These are phyloP conservation scores for Cordilura impudica DNA, from an alignment of 2,888 invertebrate genomes.

Conservation along the genomic window DNA sequence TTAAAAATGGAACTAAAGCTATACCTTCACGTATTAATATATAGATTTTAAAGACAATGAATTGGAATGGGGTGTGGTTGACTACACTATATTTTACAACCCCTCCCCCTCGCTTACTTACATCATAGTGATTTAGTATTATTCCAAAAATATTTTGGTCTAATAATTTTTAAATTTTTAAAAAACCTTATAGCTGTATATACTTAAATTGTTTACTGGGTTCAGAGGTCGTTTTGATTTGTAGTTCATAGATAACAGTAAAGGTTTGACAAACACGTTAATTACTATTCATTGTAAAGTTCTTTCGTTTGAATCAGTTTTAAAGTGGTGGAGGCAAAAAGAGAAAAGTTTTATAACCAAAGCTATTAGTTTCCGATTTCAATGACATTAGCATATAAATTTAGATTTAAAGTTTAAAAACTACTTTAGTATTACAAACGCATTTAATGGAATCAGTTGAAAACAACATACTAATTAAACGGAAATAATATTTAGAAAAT, in stretches of 20 bases:
- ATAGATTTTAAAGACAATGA: too few species aligned
- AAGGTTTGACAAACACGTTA: slow-evolving; percentile 71
- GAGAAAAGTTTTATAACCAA: slow-evolving; percentile 9
- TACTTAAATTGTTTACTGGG: slow-evolving; percentile 31
- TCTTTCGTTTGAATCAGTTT: slow-evolving; percentile 35
- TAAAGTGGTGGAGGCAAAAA: background rate
- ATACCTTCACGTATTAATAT: too few species aligned
- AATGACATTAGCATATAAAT: slow-evolving; percentile 47
- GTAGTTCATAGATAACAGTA: slow-evolving; percentile 13
- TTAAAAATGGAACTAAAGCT: too few species aligned
- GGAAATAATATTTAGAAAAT: background rate
- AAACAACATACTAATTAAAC: background rate
- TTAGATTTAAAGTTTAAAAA: slow-evolving; percentile 13
- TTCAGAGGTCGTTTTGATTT: background rate
- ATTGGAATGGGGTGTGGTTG: too few species aligned
- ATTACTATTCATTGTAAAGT: slow-evolving; percentile 64
- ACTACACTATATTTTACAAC: too few species aligned
- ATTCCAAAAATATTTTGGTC: too few species aligned
- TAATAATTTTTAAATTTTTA: too few species aligned
- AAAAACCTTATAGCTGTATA: too few species aligned
- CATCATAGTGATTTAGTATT: too few species aligned
- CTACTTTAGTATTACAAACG: slow-evolving; percentile 44
- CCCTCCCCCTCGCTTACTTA: too few species aligned
- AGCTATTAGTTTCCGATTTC: background rate
- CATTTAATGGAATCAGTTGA: background rate